Conservation (phyloP, 1,140 invertebrate species). For the Papilio xuthus region DNA sequence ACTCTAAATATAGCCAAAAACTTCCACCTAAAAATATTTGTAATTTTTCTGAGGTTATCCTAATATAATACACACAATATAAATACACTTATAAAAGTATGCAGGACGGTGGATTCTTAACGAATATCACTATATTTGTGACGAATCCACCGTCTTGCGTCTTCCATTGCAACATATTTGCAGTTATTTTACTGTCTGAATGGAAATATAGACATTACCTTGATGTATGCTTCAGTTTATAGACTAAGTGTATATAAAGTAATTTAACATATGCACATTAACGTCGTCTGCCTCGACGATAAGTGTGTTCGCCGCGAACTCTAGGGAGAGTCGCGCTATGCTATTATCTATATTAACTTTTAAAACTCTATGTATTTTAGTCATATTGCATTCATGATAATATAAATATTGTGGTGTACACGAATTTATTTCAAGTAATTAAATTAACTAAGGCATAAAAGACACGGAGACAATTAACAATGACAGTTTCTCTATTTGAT, state of each 20-base stretch:
- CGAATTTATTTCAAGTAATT: too few relatives aligned
- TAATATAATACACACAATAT: too few relatives aligned
- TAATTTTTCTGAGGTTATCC: too few relatives aligned
- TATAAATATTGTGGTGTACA: too few relatives aligned
- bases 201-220: background rate
- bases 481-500: too few relatives aligned
- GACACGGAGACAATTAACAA: too few relatives aligned
- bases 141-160: background rate
- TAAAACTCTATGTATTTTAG: background rate
- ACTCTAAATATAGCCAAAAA: too few relatives aligned
- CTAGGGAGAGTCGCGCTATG: background rate
- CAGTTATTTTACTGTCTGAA: background rate
- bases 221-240: background rate
- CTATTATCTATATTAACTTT: conserved; percentile 1
- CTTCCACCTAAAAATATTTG: background rate
- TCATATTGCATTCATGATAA: too few relatives aligned
- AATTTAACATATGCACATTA: conserved; percentile 22
- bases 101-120: too few relatives aligned
- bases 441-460: too few relatives aligned
- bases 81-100: too few relatives aligned
- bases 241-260: background rate
- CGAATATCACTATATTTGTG: too few relatives aligned
- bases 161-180: background rate
- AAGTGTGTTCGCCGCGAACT: background rate
- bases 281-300: background rate